phyloP scores from a whole-genome alignment of 2,797 vertebrate species.

The Mallotus villosus region DNA sequence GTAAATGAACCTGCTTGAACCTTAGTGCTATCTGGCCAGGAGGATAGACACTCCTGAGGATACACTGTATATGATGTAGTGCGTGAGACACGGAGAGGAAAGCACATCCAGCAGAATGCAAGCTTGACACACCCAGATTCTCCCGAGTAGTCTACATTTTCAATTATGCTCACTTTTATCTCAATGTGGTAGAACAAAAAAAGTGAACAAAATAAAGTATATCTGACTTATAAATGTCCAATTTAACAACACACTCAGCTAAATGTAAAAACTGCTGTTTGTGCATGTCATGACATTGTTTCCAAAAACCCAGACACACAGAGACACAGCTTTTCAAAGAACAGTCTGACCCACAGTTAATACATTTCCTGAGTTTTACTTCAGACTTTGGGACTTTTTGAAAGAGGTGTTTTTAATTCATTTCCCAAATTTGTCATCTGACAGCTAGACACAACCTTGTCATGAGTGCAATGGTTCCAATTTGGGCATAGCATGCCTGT shows the following conservation, averaged over 20 bases:
- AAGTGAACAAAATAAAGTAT: not conserved
- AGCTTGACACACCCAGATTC: conserved; percentile 8
- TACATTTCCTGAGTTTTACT: no score
- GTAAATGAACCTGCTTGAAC: conserved; percentile 60
- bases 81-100: not conserved
- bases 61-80: not conserved
- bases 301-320: no score
- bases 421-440: no score
- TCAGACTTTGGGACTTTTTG: no score
- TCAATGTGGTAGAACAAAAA: not conserved
- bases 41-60: conserved; percentile 1
- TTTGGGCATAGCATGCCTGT: no score
- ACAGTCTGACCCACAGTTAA: no score
- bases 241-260: not conserved
- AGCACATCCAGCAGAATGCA: conserved; percentile 33
- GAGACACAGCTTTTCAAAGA: no score
- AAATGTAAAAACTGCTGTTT: not conserved
- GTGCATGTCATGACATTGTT: no score
- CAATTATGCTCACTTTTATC: not conserved
- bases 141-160: no score
- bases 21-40: conserved; percentile 20
- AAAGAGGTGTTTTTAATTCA: no score
- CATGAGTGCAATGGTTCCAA: no score
- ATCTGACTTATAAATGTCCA: not conserved
- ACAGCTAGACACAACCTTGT: no score